These are phyloP conservation scores for Zaprionus vittiger DNA, from an alignment of 1,140 invertebrate species.

Conservation along the genomic window DNA sequence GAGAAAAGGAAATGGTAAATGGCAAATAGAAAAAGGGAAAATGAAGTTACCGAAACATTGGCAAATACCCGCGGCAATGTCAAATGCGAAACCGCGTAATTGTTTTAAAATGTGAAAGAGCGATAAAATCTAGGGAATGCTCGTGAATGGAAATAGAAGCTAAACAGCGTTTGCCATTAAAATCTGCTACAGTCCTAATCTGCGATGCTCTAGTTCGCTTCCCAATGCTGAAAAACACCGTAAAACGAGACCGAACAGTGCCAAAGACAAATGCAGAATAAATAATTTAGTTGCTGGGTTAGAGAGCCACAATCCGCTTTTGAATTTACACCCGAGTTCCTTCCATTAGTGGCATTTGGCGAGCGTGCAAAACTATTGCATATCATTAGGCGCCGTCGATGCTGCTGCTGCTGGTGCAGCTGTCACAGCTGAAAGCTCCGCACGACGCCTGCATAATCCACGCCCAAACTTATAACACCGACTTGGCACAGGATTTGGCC, in stretches of 20 bases:
- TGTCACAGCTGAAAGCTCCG: slow-evolving; percentile 25
- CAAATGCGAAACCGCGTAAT: slow-evolving; percentile 78
- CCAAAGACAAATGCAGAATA: slow-evolving; percentile 76
- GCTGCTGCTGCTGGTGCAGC: slow-evolving; percentile 16
- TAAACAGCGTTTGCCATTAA: background rate
- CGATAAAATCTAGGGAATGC: background rate
- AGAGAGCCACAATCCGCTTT: slow-evolving; percentile 77
- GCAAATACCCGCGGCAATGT: slow-evolving; percentile 45
- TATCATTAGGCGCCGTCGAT: slow-evolving; percentile 69
- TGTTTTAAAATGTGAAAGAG: slow-evolving; percentile 73
- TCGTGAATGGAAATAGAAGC: slow-evolving; percentile 41
- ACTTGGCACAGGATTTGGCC: slow-evolving; percentile 58
- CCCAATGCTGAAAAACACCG: background rate
- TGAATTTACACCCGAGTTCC: slow-evolving; percentile 81
- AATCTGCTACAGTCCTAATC: background rate
- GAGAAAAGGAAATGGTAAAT: background rate
- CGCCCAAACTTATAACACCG: slow-evolving; percentile 58
- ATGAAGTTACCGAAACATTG: slow-evolving; percentile 12
- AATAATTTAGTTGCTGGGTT: slow-evolving; percentile 79
- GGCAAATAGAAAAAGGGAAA: slow-evolving; percentile 3
- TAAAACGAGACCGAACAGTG: slow-evolving; percentile 39
- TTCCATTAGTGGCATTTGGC: slow-evolving; percentile 72
- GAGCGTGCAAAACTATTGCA: slow-evolving; percentile 62
- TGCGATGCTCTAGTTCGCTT: background rate
- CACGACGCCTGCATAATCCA: slow-evolving; percentile 59